These are phyloP conservation scores for Heliconius sara DNA, from an alignment of 2,888 invertebrate species.

Conservation along the genomic window DNA sequence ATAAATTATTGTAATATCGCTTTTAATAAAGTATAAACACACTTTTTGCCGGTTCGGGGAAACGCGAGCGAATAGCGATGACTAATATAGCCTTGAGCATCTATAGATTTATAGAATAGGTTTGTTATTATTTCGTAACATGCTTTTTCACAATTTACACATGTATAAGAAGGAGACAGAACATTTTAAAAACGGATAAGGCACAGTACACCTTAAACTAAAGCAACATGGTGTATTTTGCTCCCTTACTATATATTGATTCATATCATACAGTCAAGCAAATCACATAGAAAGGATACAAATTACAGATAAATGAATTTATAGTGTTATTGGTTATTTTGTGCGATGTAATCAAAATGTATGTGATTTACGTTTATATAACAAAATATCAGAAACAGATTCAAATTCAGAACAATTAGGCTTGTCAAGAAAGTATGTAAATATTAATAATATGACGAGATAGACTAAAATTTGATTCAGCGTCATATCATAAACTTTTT, in stretches of 20 bases:
- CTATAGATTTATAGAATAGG: background rate
- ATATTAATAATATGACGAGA: background rate
- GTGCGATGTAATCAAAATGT: background rate
- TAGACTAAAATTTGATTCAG: too few relatives aligned
- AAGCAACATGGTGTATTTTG: background rate
- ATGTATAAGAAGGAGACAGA: background rate
- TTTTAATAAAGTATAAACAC: background rate
- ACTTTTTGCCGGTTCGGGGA: constrained; percentile 3
- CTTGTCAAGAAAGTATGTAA: background rate
- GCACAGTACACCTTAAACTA: background rate
- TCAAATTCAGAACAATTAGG: background rate
- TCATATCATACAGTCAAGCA: background rate
- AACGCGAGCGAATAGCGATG: background rate
- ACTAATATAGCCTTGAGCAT: constrained; percentile 15
- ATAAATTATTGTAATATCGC: background rate
- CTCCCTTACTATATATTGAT: background rate
- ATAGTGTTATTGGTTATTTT: background rate
- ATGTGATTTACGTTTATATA: background rate
- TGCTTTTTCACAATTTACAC: background rate
- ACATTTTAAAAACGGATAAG: background rate
- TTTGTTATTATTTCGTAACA: background rate
- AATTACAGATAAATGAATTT: background rate
- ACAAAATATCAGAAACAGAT: background rate
- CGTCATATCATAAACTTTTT: background rate
- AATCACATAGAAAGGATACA: background rate